These are phyloP conservation scores for Aporophyla lueneburgensis DNA, from an alignment of 2,888 invertebrate genomes.

Conservation along the genomic window DNA sequence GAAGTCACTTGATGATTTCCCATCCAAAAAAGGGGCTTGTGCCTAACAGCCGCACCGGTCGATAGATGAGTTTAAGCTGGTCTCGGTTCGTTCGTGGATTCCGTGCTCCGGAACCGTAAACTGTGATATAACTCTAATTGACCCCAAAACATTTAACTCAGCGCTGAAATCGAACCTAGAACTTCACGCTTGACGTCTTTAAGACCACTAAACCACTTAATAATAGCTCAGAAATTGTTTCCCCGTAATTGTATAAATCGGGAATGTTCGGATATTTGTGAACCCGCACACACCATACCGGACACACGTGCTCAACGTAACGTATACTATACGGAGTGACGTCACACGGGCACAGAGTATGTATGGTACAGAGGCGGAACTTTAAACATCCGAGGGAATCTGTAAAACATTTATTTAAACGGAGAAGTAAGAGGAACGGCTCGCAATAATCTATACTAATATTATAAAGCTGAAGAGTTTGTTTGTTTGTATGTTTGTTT, in stretches of 20 bases:
- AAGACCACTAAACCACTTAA: not conserved
- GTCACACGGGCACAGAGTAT: conserved; percentile 12
- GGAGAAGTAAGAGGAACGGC: too few species aligned
- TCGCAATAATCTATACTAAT: too few species aligned
- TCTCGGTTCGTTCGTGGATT: too few species aligned
- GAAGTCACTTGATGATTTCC: too few species aligned
- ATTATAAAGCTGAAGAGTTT: too few species aligned
- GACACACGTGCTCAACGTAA: conserved; percentile 38
- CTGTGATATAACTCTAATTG: too few species aligned
- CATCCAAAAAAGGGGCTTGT: too few species aligned
- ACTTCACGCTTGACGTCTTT: not conserved
- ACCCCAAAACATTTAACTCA: not conserved
- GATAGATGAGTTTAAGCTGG: too few species aligned
- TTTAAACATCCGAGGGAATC: not conserved
- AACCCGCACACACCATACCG: conserved; percentile 26
- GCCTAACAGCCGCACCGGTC: too few species aligned
- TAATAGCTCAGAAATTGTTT: conserved; percentile 17
- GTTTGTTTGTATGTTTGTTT: too few species aligned
- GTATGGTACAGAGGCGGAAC: not conserved
- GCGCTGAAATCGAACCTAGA: not conserved
- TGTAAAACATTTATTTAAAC: too few species aligned
- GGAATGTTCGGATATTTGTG: conserved; percentile 30
- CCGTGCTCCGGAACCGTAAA: not conserved
- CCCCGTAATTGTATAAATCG: conserved; percentile 12
- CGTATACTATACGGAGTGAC: conserved; percentile 33